phyloP scores from a whole-genome alignment of 2,888 invertebrate genomes.

The Trachelus iudaicus region DNA sequence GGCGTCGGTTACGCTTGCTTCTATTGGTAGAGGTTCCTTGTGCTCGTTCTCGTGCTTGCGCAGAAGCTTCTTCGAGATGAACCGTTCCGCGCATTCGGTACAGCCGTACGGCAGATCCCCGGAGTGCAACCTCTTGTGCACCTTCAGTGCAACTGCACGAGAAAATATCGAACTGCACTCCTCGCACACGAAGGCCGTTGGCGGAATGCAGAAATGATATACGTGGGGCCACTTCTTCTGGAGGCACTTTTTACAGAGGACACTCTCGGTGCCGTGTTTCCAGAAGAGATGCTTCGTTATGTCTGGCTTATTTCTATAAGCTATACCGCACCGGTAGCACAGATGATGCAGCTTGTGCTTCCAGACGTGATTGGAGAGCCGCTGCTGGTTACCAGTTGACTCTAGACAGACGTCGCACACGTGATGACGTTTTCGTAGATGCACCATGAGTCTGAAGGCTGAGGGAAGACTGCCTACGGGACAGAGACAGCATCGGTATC shows the following conservation, averaged over 20 bases:
- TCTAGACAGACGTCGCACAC: constrained; percentile 90
- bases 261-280: constrained; percentile 93
- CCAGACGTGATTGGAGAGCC: constrained; percentile 88
- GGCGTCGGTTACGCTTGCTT: constrained; percentile 31
- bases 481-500: constrained; percentile 86
- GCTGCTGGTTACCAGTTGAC: constrained; percentile 81
- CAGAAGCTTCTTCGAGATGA: constrained; percentile 84
- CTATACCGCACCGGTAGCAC: constrained; percentile 88
- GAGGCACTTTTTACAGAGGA: constrained; percentile 84
- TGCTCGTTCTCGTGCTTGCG: constrained; percentile 78
- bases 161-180: constrained; percentile 82
- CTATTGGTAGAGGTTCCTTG: constrained; percentile 60
- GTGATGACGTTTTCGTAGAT: constrained; percentile 84
- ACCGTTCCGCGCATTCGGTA: constrained; percentile 79
- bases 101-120: constrained; percentile 80
- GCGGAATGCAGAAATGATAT: constrained; percentile 90
- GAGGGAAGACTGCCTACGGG: constrained; percentile 82
- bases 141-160: constrained; percentile 82
- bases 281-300: constrained; percentile 91
- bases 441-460: constrained; percentile 89
- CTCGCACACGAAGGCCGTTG: constrained; percentile 81
- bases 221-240: constrained; percentile 94
- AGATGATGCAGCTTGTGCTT: constrained; percentile 89
- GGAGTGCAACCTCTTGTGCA: constrained; percentile 84
- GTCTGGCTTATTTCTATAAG: constrained; percentile 88